Evolutionary conservation across 2,888 invertebrate species (phyloP).

Genomic region (Isotomurus palustris): DNA sequence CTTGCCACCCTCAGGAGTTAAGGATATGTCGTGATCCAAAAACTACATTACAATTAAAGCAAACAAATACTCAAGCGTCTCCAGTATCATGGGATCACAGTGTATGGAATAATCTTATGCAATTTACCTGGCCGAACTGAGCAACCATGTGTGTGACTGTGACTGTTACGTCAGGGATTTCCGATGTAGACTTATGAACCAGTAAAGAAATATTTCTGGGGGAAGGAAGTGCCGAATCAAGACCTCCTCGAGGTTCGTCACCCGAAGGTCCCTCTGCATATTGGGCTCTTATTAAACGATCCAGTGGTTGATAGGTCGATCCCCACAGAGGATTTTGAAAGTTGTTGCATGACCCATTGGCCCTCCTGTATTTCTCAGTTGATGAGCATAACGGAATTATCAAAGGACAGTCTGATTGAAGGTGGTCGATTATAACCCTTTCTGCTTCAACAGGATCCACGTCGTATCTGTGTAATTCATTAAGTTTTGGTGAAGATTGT

Average conservation of each 20-base stretch:
- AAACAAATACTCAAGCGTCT: no score
- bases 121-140: conserved; percentile 17
- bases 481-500: no score
- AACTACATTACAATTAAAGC: no score
- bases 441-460: background rate
- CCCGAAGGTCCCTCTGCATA: conserved; percentile 45
- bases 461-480: background rate
- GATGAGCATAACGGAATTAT: conserved; percentile 1
- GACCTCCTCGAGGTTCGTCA: conserved; percentile 52
- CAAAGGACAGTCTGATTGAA: background rate
- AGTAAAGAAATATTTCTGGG: conserved; percentile 72
- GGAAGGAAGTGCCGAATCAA: conserved; percentile 52
- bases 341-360: conserved; percentile 48
- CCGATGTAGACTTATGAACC: conserved; percentile 63
- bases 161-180: conserved; percentile 54
- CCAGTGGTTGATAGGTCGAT: conserved; percentile 33
- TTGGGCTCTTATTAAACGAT: conserved; percentile 42
- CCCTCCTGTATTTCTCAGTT: conserved; percentile 35
- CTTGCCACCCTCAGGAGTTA: conserved; percentile 28
- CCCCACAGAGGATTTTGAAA: conserved; percentile 33
- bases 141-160: conserved; percentile 27
- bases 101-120: no score
- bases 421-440: background rate
- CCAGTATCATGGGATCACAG: no score
- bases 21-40: conserved; percentile 26